Conservation (phyloP, 2,888 invertebrate genomes). For the Junonia oenone region DNA sequence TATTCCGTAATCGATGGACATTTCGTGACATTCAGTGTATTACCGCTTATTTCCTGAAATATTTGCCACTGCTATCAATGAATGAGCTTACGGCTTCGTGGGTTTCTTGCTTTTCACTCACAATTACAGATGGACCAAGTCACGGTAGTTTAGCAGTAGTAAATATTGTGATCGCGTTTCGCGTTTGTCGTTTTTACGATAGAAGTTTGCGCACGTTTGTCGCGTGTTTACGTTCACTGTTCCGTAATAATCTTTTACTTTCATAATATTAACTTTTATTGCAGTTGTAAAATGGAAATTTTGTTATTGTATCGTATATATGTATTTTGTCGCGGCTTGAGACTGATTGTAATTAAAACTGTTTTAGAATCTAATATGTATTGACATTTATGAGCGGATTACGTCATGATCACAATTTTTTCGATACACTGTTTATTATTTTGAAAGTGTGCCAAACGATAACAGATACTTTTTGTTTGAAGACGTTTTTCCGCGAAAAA, state of each 20-base stretch:
- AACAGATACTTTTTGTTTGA: neutral
- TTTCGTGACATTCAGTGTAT: constrained; percentile 9
- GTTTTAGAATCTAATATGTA: constrained; percentile 14
- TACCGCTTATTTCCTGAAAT: constrained; percentile 11
- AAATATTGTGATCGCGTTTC: constrained; percentile 32
- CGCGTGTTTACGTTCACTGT: constrained; percentile 23
- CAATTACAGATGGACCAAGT: constrained; percentile 68
- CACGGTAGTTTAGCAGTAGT: constrained; percentile 61
- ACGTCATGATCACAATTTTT: neutral
- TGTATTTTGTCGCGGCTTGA: constrained; percentile 47
- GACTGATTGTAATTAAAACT: constrained; percentile 57
- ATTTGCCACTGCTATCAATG: constrained; percentile 15
- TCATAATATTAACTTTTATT: constrained; percentile 28
- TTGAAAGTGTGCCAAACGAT: constrained; percentile 11
- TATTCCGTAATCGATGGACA: constrained; percentile 13
- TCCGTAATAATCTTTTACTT: constrained; percentile 8
- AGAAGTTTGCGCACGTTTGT: constrained; percentile 17
- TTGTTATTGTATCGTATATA: constrained; percentile 42
- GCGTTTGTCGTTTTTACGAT: neutral
- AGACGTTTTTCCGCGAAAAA: neutral
- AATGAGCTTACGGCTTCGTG: constrained; percentile 42
- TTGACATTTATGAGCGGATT: neutral
- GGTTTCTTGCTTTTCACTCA: constrained; percentile 40
- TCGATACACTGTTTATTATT: neutral
- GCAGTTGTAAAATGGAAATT: constrained; percentile 37